phyloP scores from a whole-genome alignment of 2,113 vertebrate species.

The Syrrhaptes paradoxus region DNA sequence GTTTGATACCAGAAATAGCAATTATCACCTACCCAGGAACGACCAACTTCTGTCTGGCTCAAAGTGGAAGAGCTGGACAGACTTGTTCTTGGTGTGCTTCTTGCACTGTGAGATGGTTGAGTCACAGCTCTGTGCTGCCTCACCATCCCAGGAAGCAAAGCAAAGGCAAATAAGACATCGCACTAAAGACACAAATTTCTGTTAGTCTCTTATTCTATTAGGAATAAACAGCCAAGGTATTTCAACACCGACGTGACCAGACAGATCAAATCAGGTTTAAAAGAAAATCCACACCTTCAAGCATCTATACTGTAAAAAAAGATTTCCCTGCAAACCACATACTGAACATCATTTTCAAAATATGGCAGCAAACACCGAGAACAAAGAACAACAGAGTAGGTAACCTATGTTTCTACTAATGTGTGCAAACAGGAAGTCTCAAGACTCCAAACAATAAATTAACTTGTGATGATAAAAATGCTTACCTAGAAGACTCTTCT shows the following conservation, averaged over 20 bases:
- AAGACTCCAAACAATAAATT: neutral
- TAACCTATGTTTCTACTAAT: neutral
- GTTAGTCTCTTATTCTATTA: neutral
- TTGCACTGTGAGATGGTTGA: constrained; percentile 48
- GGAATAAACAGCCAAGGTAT: neutral
- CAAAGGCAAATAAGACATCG: neutral
- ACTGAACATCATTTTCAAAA: neutral
- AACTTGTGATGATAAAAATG: neutral
- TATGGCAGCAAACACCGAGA: neutral
- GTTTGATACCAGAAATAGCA: neutral
- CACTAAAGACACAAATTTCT: neutral
- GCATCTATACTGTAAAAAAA: neutral
- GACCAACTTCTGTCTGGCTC: constrained; percentile 79
- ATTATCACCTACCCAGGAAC: constrained; percentile 85
- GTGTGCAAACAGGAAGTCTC: neutral
- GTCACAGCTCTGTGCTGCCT: too few species aligned
- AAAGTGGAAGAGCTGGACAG: neutral
- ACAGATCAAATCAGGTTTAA: neutral
- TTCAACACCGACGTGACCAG: neutral
- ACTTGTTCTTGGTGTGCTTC: constrained; percentile 60
- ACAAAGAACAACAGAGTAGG: neutral
- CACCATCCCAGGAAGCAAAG: constrained; percentile 36
- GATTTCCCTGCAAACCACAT: neutral
- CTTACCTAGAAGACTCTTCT: constrained; percentile 78
- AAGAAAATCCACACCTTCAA: neutral